Evolutionary conservation across 2,113 vertebrate species (phyloP).

Genomic region (Salminus brasiliensis): DNA sequence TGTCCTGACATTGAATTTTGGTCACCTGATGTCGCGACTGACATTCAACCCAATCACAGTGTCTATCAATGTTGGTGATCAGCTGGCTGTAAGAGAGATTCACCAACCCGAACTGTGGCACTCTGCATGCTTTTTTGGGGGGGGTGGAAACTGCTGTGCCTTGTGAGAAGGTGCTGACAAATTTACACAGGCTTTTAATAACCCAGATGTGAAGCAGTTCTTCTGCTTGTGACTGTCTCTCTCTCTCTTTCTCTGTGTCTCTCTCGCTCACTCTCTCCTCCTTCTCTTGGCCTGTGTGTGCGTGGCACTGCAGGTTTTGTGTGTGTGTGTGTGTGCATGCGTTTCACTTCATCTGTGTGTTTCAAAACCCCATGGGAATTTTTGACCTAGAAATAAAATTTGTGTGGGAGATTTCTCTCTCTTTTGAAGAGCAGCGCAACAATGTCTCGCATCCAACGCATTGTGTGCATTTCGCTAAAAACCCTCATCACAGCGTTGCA

Average conservation of each 20-base stretch:
- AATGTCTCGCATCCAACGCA: constrained; percentile 62
- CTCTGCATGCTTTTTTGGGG: neutral
- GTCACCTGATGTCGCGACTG: no score
- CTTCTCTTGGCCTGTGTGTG: constrained; percentile 43
- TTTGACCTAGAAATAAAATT: constrained; percentile 66
- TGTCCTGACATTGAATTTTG: no score
- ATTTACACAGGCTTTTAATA: constrained; percentile 18
- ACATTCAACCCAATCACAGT: no score
- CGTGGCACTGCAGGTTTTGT: constrained; percentile 34
- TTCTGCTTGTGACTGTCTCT: constrained; percentile 1
- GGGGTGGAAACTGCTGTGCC: neutral
- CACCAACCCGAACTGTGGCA: neutral
- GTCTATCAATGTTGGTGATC: no score
- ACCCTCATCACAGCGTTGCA: constrained; percentile 65
- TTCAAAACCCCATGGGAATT: constrained; percentile 61
- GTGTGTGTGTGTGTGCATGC: constrained; percentile 53
- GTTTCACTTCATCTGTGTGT: constrained; percentile 62
- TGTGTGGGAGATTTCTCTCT: constrained; percentile 65
- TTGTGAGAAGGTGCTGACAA: neutral
- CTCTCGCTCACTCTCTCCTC: constrained; percentile 8
- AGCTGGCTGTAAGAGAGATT: constrained; percentile 1
- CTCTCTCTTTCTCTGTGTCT: neutral
- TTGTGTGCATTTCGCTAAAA: constrained; percentile 65
- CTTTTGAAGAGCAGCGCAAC: constrained; percentile 69
- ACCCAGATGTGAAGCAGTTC: neutral